Conservation (phyloP, 2,888 invertebrate species). For the Chymomyza fuscimana region DNA sequence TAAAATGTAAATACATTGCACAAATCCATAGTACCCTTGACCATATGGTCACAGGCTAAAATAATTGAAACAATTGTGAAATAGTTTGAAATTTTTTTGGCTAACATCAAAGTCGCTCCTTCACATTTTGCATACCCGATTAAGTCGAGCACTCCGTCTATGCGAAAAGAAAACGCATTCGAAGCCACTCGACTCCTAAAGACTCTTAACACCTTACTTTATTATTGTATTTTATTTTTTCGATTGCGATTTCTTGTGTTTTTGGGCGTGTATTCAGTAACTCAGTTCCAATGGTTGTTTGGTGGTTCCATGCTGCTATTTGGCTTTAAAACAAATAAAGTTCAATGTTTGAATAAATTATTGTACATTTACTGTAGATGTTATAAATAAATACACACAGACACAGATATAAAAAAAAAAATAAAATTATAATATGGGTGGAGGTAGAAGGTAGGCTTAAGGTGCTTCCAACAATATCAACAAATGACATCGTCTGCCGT, state of each 20-base stretch:
- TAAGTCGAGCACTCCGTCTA: no score
- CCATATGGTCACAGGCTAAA: no score
- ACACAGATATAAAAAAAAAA: slow-evolving; percentile 4
- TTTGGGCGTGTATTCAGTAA: background rate
- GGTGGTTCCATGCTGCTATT: background rate
- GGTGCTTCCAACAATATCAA: slow-evolving; percentile 25
- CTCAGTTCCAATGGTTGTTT: background rate
- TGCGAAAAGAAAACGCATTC: no score
- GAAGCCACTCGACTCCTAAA: no score
- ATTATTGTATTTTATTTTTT: no score
- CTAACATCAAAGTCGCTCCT: no score
- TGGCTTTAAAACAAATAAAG: slow-evolving; percentile 56
- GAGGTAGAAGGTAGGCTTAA: slow-evolving; percentile 35
- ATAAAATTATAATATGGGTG: slow-evolving; percentile 41
- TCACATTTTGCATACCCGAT: no score
- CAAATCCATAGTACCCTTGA: no score
- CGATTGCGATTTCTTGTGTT: background rate
- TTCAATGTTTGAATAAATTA: slow-evolving; percentile 70
- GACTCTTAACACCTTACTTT: no score
- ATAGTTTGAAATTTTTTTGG: no score
- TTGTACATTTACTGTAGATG: slow-evolving; percentile 17
- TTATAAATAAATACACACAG: slow-evolving; percentile 13
- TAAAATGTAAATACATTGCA: no score
- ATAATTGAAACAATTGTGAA: no score
- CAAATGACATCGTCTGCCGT: slow-evolving; percentile 14